Base-by-base conservation (phyloP, 2,888 invertebrate genomes). In the Selenia dentaria region DNA sequence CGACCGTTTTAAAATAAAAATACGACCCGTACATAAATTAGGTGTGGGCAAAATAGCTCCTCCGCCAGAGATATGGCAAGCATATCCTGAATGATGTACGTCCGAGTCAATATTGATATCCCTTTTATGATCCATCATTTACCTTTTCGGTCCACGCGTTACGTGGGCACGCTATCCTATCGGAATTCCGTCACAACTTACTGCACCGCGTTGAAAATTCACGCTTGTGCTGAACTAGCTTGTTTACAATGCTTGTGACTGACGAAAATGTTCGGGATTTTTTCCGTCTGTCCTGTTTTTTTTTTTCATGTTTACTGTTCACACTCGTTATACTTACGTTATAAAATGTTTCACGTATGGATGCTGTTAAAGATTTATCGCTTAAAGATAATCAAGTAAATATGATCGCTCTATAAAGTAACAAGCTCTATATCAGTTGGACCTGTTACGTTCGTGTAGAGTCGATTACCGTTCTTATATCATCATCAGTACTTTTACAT, bases 41-140 rank as follows among this genome's bases (percentile, higher is more conserved):
- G 70, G 68, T 57, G 62, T 25, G 61, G 60, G 57, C 67, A 72
- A 76, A 77, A 74, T 70, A 66, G 68, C 63, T 71, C 63, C 70
- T 72, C 75, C 64, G 66, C 71, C 70, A 75, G 79, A 80, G 79
- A 81, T 82, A 83, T 75, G 76, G 72, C 66, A 74, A 77, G 78
- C 78, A 75, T 76, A 83, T 73, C 69, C 64, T 68, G 68, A 70
- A 74, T 79, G 79, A 82, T 80, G 81, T 71, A 80, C 76, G 77
- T 70, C 69, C 75, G 70, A 81, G 82, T 85, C 84, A 86, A 84
- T 85, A 87, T 85, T 86, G 88, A 87, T 85, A 85, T 76, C 78
- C 72, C 68, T 85, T 86, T 58, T 87, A 87, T 87, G 82, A 82
- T 77, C 84, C 83, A 85, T n/a, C n/a, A n/a, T 86, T 87, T 83